Evolutionary conservation across 1,140 invertebrate species (phyloP).

Genomic region (Sweltsa coloradensis): DNA sequence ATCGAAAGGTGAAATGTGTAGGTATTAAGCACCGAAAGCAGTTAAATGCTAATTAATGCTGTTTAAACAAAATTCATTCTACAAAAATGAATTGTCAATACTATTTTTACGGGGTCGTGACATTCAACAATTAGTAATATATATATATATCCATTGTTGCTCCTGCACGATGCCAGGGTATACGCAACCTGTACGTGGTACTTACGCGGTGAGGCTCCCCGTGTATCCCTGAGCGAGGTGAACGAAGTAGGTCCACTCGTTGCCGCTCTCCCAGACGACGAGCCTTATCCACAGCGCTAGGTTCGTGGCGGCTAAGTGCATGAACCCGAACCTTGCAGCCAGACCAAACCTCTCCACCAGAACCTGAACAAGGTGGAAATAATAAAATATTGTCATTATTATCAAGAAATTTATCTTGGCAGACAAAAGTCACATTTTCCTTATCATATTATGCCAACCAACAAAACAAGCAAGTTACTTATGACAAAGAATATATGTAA

Average conservation of each 20-base stretch:
- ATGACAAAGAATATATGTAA: not conserved
- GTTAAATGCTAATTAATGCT: too few species aligned
- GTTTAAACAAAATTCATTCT: too few species aligned
- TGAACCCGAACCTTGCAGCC: slow-evolving; percentile 41
- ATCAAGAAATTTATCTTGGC: too few species aligned
- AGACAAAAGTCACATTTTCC: not conserved
- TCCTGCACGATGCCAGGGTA: too few species aligned
- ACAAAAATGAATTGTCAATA: too few species aligned
- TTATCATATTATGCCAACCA: not conserved
- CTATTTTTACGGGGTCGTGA: too few species aligned
- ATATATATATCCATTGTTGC: too few species aligned
- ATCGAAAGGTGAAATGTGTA: too few species aligned
- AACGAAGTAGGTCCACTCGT: slow-evolving; percentile 40
- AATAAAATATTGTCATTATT: slow-evolving; percentile 5
- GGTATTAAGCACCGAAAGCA: too few species aligned
- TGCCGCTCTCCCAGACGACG: slow-evolving; percentile 44
- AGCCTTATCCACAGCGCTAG: slow-evolving; percentile 44
- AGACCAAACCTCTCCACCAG: slow-evolving; percentile 40
- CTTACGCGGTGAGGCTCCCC: too few species aligned
- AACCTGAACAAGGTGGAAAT: slow-evolving; percentile 30
- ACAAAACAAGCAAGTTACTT: not conserved
- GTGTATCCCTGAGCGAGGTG: slow-evolving; percentile 31
- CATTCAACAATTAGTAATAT: too few species aligned
- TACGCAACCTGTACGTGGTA: slow-evolving; percentile 1
- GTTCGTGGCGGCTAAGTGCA: slow-evolving; percentile 47